These are phyloP conservation scores for Drosophila ironensis DNA, from an alignment of 1,140 invertebrate species.

Conservation along the genomic window DNA sequence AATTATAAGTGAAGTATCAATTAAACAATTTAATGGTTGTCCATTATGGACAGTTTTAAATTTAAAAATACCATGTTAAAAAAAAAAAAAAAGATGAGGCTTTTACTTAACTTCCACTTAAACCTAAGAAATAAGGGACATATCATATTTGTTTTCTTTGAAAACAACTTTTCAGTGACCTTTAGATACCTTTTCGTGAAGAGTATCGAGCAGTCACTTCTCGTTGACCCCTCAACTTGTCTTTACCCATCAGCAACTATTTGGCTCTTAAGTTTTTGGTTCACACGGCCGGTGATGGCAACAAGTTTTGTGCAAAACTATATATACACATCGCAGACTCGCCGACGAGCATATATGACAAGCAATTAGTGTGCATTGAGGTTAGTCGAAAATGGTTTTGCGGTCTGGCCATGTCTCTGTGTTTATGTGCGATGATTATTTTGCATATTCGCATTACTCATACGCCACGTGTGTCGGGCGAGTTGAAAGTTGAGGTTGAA, in stretches of 20 bases:
- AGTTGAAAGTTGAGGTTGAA: constrained; percentile 62
- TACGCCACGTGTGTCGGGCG: constrained; percentile 73
- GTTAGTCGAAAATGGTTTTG: constrained; percentile 73
- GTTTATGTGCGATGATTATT: constrained; percentile 30
- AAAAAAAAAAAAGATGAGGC: no score
- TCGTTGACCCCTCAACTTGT: background rate
- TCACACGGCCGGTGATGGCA: constrained; percentile 62
- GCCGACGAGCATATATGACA: constrained; percentile 63
- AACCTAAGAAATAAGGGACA: no score
- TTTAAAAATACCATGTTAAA: no score
- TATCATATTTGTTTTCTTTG: no score
- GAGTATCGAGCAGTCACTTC: constrained; percentile 25
- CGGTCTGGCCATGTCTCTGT: constrained; percentile 40
- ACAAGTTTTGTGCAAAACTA: constrained; percentile 68
- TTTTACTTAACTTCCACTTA: no score
- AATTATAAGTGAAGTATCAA: no score
- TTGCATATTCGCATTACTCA: constrained; percentile 64
- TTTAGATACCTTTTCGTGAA: no score
- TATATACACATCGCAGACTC: constrained; percentile 30
- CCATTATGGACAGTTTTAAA: no score
- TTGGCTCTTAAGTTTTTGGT: constrained; percentile 74
- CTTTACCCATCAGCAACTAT: constrained; percentile 58
- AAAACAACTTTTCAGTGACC: no score
- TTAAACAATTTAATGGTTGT: no score
- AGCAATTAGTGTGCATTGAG: constrained; percentile 80